A percentile compares a stretch with the other conserved stretches of the same genome.
These are phyloP conservation scores for Lagorchestes hirsutus DNA, from an alignment of 2,797 vertebrate species.

Conservation along the genomic window DNA sequence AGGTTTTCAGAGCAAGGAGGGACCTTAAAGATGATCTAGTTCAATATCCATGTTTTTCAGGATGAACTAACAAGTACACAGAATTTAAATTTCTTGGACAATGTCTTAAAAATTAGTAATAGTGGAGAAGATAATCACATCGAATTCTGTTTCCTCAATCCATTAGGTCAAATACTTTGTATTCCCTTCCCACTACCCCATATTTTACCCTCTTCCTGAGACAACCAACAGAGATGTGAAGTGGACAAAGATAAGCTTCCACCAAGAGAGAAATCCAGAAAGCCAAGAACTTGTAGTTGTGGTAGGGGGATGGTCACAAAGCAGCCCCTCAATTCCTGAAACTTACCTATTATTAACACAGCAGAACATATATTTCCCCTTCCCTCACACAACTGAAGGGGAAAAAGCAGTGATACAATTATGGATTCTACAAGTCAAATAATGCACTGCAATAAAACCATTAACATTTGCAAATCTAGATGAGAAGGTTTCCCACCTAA, in stretches of 20 bases:
- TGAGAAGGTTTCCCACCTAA: neutral
- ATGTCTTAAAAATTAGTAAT: neutral
- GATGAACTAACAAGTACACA: neutral
- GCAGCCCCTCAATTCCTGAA: neutral
- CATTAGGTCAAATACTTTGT: neutral
- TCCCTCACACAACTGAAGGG: slow-evolving; percentile 85
- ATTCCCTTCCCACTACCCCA: neutral
- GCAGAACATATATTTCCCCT: neutral
- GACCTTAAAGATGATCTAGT: neutral
- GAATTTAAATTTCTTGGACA: neutral
- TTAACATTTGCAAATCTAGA: neutral
- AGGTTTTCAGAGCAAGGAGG: neutral
- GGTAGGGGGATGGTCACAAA: neutral
- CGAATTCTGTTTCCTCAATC: neutral
- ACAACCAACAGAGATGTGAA: neutral
- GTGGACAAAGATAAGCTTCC: neutral
- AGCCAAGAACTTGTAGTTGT: neutral
- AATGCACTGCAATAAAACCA: neutral
- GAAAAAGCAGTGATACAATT: slow-evolving; percentile 99
- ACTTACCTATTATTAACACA: slow-evolving; percentile 10
- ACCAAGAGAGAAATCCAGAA: slow-evolving; percentile 22
- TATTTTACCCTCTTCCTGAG: neutral
- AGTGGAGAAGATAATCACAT: neutral
- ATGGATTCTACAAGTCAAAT: slow-evolving; percentile 98
- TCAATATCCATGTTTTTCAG: neutral